phyloP scores from a whole-genome alignment of 2,888 invertebrate species.

The Phyto melanocephala region DNA sequence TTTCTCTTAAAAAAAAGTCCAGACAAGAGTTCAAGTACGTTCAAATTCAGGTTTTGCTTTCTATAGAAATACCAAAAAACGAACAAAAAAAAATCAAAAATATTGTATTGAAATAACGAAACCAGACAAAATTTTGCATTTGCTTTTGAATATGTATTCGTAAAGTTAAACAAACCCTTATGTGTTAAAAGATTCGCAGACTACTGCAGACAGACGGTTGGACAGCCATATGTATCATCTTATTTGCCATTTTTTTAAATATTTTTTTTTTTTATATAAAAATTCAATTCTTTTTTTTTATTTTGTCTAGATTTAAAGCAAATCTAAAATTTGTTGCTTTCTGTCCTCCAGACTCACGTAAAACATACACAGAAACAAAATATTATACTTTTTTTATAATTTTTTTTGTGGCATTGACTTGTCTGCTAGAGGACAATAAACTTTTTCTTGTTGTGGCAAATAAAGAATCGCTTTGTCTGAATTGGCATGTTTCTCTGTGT shows the following conservation, averaged over 20 bases:
- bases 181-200: neutral
- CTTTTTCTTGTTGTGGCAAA: constrained; percentile 57
- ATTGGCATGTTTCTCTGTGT: neutral
- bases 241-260: constrained; percentile 1
- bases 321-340: neutral
- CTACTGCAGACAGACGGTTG: neutral
- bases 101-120: neutral
- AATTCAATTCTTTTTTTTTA: constrained; percentile 4
- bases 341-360: constrained; percentile 9
- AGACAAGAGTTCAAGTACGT: constrained; percentile 61
- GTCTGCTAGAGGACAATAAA: constrained; percentile 68
- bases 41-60: constrained; percentile 59
- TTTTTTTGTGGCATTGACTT: constrained; percentile 66
- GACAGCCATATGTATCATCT: constrained; percentile 23
- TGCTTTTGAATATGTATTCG: too few relatives aligned
- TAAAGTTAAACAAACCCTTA: constrained; percentile 3
- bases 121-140: constrained; percentile 27
- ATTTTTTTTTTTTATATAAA: constrained; percentile 21
- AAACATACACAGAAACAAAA: neutral
- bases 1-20: constrained; percentile 54
- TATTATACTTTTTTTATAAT: constrained; percentile 14
- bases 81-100: too few relatives aligned
- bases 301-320: constrained; percentile 36
- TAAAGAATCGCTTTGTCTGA: constrained; percentile 44
- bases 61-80: constrained; percentile 56